Percentiles rank a stretch among this genome's conserved stretches.
phyloP scores from a whole-genome alignment of 2,888 invertebrate genomes.

The Callinectes sapidus region DNA sequence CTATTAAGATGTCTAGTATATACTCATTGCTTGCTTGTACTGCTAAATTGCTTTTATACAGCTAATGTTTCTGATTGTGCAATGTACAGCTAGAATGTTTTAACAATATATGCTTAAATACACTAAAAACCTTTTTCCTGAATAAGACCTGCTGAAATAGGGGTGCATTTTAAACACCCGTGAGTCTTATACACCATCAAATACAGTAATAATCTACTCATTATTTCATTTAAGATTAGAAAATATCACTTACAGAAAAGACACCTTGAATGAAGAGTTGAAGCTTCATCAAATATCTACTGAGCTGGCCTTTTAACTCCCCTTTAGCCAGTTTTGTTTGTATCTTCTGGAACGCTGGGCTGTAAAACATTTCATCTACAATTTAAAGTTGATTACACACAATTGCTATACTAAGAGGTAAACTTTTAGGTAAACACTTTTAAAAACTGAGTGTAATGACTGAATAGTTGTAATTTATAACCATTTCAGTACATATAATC shows the following conservation, averaged over 20 bases:
- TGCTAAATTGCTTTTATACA: no score
- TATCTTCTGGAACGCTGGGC: slow-evolving; percentile 41
- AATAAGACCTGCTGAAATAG: no score
- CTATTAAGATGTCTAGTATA: no score
- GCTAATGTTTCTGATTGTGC: no score
- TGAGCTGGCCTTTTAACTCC: slow-evolving; percentile 34
- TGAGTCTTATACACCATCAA: no score
- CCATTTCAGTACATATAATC: not conserved
- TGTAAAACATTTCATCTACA: not conserved
- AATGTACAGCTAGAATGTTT: no score
- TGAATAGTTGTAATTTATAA: not conserved
- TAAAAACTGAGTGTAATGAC: not conserved
- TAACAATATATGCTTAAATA: no score
- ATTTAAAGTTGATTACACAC: not conserved
- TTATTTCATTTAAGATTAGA: not conserved
- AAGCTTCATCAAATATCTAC: not conserved
- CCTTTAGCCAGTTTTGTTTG: slow-evolving; percentile 50
- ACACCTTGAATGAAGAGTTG: slow-evolving; percentile 8
- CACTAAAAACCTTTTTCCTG: no score
- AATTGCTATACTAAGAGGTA: not conserved
- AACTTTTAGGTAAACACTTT: not conserved
- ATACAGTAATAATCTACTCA: not conserved
- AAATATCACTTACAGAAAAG: slow-evolving; percentile 46
- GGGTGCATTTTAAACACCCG: no score
- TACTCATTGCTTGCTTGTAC: no score